Evolutionary conservation across 2,113 vertebrate genomes (phyloP), one percentile per base, ranked within the genome.

Genomic region (Amazona guildingii): DNA sequence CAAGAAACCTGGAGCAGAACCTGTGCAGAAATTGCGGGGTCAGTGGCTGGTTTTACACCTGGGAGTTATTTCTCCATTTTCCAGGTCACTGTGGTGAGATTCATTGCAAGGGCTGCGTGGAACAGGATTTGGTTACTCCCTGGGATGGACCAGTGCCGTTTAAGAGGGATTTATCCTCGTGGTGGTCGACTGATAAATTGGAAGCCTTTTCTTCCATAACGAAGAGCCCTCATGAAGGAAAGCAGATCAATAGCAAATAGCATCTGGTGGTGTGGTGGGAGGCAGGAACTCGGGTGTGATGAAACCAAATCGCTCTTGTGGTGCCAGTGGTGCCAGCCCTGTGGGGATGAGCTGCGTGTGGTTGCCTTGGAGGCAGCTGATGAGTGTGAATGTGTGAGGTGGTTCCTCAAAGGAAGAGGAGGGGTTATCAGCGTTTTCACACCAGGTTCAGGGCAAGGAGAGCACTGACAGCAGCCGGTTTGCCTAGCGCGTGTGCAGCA

Each of bases 91-190:
- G 31, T 24, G 69, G 55, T 72, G 12, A 72, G 41, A 55, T 49
- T 24, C 5, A 5, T 8, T 4, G 18, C 33, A 13, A 46, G 37
- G 55, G 43, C 39, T 17, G 1, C 2, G 23, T 37, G 79, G 54
- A 33, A 8, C 7, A 4, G 14, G 2, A 14, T 21, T 18, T 46
- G 51, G 48, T 27, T 62, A 51, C 61, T 13, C 41, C 52, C 37
- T 13, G 69, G 7, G 61, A n/a, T 10, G 33, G 54, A 7, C 23
- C 0, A 1, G 5, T 55, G 79, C 68, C 5, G 0, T 3, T 19
- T 25, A 20, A 25, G 62, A 37, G 37, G 55, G 86, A 54, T 92
- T 96, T 83, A 10, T 69, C 72, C 31, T 78, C 70, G 4, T 3
- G 13, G 51, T 23, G 35, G 28, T 24, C 29, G 73, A 27, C 23